phyloP scores from a whole-genome alignment of 1,140 invertebrate species.

The Papilio helenus region DNA sequence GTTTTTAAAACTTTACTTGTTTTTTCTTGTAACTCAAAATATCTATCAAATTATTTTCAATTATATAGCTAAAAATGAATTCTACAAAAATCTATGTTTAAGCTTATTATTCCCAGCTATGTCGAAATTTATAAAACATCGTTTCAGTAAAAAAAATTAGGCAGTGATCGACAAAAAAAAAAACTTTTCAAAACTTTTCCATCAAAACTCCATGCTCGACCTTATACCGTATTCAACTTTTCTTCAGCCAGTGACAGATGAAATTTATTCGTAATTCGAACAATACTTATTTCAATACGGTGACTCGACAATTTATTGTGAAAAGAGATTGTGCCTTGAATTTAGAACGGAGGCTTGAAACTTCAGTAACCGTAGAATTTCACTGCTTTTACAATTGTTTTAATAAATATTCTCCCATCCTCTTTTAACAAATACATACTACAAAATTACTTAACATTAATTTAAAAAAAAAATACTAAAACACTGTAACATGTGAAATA shows the following conservation, averaged over 20 bases:
- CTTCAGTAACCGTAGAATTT: not conserved
- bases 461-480: too few species aligned
- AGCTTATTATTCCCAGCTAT: too few species aligned
- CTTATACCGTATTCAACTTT: not conserved
- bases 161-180: not conserved
- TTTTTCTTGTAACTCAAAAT: not conserved
- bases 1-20: not conserved
- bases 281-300: constrained; percentile 37
- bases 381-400: not conserved
- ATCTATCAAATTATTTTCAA: not conserved
- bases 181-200: not conserved
- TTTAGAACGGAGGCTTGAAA: constrained; percentile 15
- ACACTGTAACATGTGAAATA: too few species aligned
- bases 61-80: too few species aligned
- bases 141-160: not conserved
- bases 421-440: not conserved
- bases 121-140: not conserved
- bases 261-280: constrained; percentile 38
- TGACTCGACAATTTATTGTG: constrained; percentile 28
- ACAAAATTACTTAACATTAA: too few species aligned
- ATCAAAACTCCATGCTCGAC: constrained; percentile 3
- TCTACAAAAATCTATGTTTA: too few species aligned
- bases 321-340: constrained; percentile 27
- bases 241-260: constrained; percentile 32
- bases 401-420: not conserved